phyloP scores from a whole-genome alignment of 2,888 invertebrate species.

The Xanthia togata region DNA sequence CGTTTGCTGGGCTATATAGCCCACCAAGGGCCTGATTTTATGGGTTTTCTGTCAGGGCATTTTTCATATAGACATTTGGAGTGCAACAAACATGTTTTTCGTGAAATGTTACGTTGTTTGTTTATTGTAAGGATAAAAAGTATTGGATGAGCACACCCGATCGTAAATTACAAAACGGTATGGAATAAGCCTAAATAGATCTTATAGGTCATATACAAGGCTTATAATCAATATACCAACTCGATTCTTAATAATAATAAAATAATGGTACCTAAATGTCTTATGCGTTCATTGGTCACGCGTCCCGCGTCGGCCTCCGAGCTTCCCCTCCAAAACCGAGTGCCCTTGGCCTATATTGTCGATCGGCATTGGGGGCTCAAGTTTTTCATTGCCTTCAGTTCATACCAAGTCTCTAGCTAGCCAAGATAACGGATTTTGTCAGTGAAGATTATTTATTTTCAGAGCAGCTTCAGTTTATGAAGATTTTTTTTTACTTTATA shows the following conservation, averaged over 20 bases:
- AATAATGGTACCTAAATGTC: slow-evolving; percentile 50
- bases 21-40: slow-evolving; percentile 63
- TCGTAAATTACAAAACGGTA: background rate
- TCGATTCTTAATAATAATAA: slow-evolving; percentile 29
- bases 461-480: background rate
- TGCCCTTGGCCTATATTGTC: slow-evolving; percentile 57
- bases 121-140: slow-evolving; percentile 41
- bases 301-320: slow-evolving; percentile 42
- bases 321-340: slow-evolving; percentile 55
- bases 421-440: slow-evolving; percentile 48
- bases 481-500: background rate
- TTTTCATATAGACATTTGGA: slow-evolving; percentile 60
- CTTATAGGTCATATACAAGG: background rate
- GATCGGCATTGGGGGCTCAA: slow-evolving; percentile 57
- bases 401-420: slow-evolving; percentile 32
- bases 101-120: slow-evolving; percentile 47
- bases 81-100: slow-evolving; percentile 64
- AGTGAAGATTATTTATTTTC: slow-evolving; percentile 19
- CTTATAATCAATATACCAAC: background rate
- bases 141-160: slow-evolving; percentile 6
- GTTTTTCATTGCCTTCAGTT: slow-evolving; percentile 49
- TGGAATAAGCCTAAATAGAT: too few relatives aligned
- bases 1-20: slow-evolving; percentile 34
- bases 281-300: slow-evolving; percentile 52
- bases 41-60: slow-evolving; percentile 58